phyloP scores from a whole-genome alignment of 2,113 vertebrate species.

The Psettodes erumei region DNA sequence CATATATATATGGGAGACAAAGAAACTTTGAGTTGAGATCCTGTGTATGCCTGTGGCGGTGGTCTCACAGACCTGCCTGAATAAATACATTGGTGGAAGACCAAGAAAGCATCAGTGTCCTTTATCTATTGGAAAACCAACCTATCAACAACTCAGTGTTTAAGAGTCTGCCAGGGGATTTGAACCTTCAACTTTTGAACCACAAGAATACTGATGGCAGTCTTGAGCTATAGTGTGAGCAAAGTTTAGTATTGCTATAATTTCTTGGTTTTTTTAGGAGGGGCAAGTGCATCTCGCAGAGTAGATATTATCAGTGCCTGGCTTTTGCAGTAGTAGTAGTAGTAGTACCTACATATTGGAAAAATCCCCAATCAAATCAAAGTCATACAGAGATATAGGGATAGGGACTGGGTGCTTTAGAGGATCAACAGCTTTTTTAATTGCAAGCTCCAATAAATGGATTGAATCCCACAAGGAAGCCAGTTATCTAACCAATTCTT shows the following conservation, averaged over 20 bases:
- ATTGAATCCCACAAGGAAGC: neutral
- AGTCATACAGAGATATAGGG: neutral
- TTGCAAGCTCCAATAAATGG: neutral
- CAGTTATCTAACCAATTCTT: neutral
- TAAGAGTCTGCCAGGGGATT: neutral
- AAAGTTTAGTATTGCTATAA: neutral
- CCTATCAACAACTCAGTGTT: neutral
- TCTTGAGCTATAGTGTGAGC: neutral
- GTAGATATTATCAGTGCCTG: neutral
- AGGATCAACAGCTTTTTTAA: neutral
- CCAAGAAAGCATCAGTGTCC: no score
- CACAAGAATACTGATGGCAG: neutral
- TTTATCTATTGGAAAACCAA: no score
- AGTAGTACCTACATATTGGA: no score
- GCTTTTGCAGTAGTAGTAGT: neutral
- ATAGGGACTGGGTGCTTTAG: neutral
- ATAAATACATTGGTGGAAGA: no score
- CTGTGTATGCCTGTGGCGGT: no score
- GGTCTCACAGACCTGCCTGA: no score
- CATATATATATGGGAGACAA: no score
- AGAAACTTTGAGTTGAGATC: no score
- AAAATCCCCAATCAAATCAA: neutral
- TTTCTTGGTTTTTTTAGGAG: no score
- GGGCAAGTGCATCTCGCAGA: no score
- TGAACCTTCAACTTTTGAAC: neutral